Evolutionary conservation across 1,140 invertebrate genomes (phyloP).

Genomic region (Brachionus rubens): DNA sequence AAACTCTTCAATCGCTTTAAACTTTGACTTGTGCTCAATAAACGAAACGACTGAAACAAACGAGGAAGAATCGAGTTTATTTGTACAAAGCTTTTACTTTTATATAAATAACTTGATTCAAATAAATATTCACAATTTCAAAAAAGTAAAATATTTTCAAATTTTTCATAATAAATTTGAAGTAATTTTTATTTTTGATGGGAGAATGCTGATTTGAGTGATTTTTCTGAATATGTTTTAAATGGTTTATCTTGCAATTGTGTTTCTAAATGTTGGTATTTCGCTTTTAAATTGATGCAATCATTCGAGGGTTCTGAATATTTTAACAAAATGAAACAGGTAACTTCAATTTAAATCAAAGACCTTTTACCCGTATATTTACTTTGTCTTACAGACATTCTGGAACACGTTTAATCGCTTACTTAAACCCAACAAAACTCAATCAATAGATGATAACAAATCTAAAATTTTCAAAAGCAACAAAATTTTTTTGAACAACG

Average conservation of each 20-base stretch:
- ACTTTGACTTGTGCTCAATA: background rate
- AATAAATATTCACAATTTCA: background rate
- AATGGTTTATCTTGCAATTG: background rate
- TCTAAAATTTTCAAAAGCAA: background rate
- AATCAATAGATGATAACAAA: background rate
- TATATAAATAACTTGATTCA: conserved; percentile 7
- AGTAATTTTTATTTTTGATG: background rate
- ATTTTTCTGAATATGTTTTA: background rate
- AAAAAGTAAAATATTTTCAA: background rate
- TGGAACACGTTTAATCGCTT: background rate
- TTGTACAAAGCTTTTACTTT: background rate
- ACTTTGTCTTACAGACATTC: background rate
- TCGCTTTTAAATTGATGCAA: background rate
- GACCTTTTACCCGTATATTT: background rate
- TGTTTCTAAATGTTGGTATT: conserved; percentile 28
- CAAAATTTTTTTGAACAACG: background rate
- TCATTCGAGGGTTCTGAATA: background rate
- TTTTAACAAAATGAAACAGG: background rate
- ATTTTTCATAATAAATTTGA: background rate
- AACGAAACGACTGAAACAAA: background rate
- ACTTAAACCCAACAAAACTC: background rate
- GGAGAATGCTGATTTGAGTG: background rate
- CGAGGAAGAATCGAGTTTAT: background rate
- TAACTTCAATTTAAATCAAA: background rate
- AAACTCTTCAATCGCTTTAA: background rate